Conservation (phyloP, 2,113 vertebrate species). For the Pampusana beccarii region DNA sequence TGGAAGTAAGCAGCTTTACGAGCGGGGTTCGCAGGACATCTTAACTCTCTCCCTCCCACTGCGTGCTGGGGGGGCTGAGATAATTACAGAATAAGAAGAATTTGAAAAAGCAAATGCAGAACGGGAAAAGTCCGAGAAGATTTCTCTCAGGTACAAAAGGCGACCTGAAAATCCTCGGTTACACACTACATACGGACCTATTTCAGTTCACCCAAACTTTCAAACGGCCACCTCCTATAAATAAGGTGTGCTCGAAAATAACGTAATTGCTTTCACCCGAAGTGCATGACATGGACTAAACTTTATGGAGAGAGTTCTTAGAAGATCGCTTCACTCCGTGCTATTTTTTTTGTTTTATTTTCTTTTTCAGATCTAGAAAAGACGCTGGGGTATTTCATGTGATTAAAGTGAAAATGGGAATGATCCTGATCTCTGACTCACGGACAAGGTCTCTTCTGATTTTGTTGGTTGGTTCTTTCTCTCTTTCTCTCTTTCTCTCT, state of each 20-base stretch:
- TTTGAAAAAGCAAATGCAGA: not conserved
- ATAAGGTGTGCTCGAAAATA: not conserved
- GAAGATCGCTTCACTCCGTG: not conserved
- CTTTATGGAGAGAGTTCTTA: not conserved
- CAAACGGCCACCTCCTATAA: not conserved
- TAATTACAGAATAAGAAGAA: constrained; percentile 58
- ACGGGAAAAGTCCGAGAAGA: not conserved
- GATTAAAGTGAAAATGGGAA: not conserved
- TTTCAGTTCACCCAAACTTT: not conserved
- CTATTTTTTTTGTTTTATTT: too few relatives aligned
- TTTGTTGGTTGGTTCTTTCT: not conserved
- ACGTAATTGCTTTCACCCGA: not conserved
- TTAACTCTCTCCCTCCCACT: constrained; percentile 78
- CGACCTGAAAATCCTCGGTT: not conserved
- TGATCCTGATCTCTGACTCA: not conserved
- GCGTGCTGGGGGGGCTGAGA: constrained; percentile 2
- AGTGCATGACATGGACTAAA: not conserved
- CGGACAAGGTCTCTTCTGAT: not conserved
- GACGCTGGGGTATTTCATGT: not conserved
- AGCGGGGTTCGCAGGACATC: constrained; percentile 75
- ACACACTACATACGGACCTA: not conserved
- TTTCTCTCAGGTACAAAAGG: not conserved
- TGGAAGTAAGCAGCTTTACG: constrained; percentile 81
- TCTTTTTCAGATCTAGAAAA: not conserved
- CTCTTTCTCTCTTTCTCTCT: too few relatives aligned